These are phyloP conservation scores for Nansenia antarctica DNA, from an alignment of 2,113 vertebrate species.

Conservation along the genomic window DNA sequence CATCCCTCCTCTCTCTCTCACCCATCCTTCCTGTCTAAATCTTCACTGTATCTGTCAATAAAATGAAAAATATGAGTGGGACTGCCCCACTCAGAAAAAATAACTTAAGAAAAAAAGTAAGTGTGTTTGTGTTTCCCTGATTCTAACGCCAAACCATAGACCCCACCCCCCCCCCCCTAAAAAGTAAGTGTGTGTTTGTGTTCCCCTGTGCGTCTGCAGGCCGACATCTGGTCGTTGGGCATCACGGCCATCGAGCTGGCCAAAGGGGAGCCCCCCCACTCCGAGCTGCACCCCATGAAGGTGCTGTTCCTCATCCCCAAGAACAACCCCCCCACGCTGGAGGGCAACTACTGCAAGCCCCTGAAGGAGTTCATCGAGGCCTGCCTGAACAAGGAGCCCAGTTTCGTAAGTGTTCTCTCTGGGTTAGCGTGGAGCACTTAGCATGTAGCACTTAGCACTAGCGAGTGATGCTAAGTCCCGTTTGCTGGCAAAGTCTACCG, in stretches of 20 bases:
- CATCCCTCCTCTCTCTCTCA: too few species aligned
- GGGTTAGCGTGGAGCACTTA: neutral
- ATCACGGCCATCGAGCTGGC: constrained; percentile 97
- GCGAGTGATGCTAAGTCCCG: too few species aligned
- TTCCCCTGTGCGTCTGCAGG: constrained; percentile 71
- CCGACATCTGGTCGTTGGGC: constrained; percentile 97
- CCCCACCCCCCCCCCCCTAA: too few species aligned
- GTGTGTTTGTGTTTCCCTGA: too few species aligned
- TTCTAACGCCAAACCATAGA: too few species aligned
- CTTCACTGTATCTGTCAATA: too few species aligned
- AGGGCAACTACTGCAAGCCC: constrained; percentile 94
- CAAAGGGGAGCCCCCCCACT: constrained; percentile 94
- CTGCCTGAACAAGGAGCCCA: constrained; percentile 96
- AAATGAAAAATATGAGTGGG: too few species aligned
- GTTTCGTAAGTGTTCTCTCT: constrained; percentile 85
- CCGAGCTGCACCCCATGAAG: constrained; percentile 97
- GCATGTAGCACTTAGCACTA: too few species aligned
- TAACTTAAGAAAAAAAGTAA: too few species aligned
- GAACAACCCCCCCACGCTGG: constrained; percentile 95
- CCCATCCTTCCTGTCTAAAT: too few species aligned
- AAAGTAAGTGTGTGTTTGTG: fast-evolving
- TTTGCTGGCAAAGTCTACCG: too few species aligned
- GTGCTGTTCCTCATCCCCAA: constrained; percentile 98
- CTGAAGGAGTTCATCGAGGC: constrained; percentile 97
- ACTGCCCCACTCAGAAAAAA: too few species aligned